phyloP scores from a whole-genome alignment of 1,140 invertebrate species.

The Rhynchophorus ferrugineus region DNA sequence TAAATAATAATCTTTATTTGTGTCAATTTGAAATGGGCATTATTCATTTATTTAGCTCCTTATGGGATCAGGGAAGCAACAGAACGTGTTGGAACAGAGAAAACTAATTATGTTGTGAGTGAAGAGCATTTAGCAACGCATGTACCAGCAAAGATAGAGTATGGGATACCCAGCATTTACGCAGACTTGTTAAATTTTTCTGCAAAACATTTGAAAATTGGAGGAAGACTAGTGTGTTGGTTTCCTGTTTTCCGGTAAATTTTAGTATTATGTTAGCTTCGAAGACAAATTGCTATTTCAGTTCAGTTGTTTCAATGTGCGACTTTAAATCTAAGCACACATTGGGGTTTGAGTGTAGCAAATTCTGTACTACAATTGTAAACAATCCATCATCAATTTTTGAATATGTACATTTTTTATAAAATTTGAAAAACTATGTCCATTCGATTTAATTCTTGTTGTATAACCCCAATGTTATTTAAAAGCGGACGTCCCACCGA shows the following conservation, averaged over 20 bases:
- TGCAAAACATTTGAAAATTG: constrained; percentile 63
- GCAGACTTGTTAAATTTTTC: constrained; percentile 78
- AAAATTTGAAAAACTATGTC: too few relatives aligned
- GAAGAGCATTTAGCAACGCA: constrained; percentile 60
- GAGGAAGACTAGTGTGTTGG: constrained; percentile 84
- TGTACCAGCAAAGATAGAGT: constrained; percentile 82
- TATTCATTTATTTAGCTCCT: constrained; percentile 60
- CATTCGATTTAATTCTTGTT: too few relatives aligned
- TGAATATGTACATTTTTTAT: too few relatives aligned
- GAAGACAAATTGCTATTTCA: too few relatives aligned
- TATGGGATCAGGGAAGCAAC: constrained; percentile 92
- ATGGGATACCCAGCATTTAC: constrained; percentile 72
- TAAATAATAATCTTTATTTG: constrained; percentile 49
- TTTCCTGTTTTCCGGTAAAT: constrained; percentile 74
- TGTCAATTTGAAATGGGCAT: constrained; percentile 2
- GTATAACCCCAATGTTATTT: too few relatives aligned
- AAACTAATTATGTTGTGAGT: constrained; percentile 49
- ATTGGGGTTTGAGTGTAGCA: too few relatives aligned
- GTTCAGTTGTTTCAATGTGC: too few relatives aligned
- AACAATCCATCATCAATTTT: too few relatives aligned
- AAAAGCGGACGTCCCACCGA: too few relatives aligned
- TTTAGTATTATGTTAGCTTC: too few relatives aligned
- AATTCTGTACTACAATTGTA: too few relatives aligned
- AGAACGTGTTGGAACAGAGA: constrained; percentile 69
- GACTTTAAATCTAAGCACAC: too few relatives aligned